phyloP scores from a whole-genome alignment of 2,888 invertebrate genomes.

The Morpho helenor region DNA sequence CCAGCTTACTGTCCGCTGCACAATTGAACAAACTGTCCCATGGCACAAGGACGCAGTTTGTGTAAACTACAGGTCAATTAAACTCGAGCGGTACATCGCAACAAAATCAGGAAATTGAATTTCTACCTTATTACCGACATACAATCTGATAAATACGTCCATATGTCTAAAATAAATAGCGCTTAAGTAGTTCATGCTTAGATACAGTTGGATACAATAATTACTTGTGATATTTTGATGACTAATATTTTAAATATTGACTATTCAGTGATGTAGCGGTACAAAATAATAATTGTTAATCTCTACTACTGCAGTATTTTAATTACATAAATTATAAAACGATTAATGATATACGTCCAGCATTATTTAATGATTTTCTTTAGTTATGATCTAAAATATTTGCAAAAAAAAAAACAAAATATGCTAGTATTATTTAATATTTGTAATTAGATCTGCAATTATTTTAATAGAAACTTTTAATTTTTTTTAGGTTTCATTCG shows the following conservation, averaged over 20 bases:
- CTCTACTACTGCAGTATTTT: too few relatives aligned
- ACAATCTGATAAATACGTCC: conserved; percentile 25
- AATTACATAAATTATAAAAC: too few relatives aligned
- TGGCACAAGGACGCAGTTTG: conserved; percentile 64
- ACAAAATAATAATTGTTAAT: background rate
- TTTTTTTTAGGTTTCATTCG: too few relatives aligned
- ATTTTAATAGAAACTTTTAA: too few relatives aligned
- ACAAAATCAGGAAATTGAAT: background rate
- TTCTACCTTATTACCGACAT: background rate
- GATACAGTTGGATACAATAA: conserved; percentile 26
- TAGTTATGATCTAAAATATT: too few relatives aligned
- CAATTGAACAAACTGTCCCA: conserved; percentile 64
- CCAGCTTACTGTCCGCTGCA: conserved; percentile 65
- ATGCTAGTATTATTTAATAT: too few relatives aligned
- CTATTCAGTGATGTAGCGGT: conserved; percentile 7
- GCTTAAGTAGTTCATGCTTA: conserved; percentile 25
- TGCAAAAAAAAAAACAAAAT: too few relatives aligned
- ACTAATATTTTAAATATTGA: conserved; percentile 16
- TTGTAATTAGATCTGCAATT: too few relatives aligned
- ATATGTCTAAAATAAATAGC: conserved; percentile 16
- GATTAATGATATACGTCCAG: too few relatives aligned
- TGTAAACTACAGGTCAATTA: conserved; percentile 37
- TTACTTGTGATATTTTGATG: conserved; percentile 31
- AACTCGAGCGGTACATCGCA: conserved; percentile 8
- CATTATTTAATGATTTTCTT: too few relatives aligned